Evolutionary conservation across 2,797 vertebrate genomes (phyloP).

Genomic region (Basileuterus tristriatus): DNA sequence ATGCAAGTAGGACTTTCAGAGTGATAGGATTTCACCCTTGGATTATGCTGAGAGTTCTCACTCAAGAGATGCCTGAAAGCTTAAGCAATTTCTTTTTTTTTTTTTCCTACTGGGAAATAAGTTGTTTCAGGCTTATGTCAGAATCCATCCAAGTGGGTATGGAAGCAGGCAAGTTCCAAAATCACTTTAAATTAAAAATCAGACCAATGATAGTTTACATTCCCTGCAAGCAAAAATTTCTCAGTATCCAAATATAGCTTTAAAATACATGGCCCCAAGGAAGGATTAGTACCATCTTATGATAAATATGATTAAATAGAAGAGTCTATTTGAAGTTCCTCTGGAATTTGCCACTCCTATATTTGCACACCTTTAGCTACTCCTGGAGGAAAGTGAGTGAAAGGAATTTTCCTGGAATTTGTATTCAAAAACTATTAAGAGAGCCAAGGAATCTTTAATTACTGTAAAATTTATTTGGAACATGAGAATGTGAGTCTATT

Average conservation of each 20-base stretch:
- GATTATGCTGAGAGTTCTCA: not conserved
- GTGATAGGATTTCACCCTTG: not conserved
- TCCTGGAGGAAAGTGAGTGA: not conserved
- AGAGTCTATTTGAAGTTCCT: slow-evolving; percentile 56
- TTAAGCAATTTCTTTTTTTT: not conserved
- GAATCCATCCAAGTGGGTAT: not conserved
- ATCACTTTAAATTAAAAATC: slow-evolving; percentile 54
- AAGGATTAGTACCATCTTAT: slow-evolving; percentile 50
- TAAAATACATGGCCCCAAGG: slow-evolving; percentile 35
- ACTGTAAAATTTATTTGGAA: not conserved
- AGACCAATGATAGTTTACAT: not conserved
- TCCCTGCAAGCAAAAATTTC: slow-evolving; percentile 7
- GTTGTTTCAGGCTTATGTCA: slow-evolving; percentile 30
- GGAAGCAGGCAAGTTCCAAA: slow-evolving; percentile 12
- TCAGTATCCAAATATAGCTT: slow-evolving; percentile 33
- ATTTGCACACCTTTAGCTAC: slow-evolving; percentile 6
- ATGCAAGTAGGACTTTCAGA: not conserved
- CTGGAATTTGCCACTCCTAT: slow-evolving; percentile 62
- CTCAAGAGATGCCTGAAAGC: not conserved
- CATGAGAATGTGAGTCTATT: not conserved
- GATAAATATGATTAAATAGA: slow-evolving; percentile 38
- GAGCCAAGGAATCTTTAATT: not conserved
- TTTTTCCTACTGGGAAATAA: not conserved
- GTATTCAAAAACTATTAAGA: not conserved
- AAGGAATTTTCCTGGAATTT: not conserved